Evolutionary conservation across 2,888 invertebrate genomes (phyloP).

Genomic region (Megaustenia siamemsis): DNA sequence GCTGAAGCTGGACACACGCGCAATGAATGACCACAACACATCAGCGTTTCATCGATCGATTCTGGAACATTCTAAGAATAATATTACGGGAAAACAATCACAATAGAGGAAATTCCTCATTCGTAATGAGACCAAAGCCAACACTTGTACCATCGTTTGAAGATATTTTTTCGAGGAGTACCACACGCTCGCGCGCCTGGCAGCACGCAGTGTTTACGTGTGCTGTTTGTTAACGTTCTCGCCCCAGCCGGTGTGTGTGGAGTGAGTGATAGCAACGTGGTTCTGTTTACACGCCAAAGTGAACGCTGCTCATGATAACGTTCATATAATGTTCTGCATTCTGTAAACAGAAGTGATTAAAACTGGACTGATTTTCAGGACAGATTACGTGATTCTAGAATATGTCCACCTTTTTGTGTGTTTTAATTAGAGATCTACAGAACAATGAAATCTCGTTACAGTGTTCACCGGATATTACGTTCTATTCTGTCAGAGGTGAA

Average conservation of each 20-base stretch:
- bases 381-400: too few species aligned
- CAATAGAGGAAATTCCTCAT: not conserved
- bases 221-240: not conserved
- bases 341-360: too few species aligned
- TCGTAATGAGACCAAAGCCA: not conserved
- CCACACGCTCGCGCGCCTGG: not conserved
- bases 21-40: not conserved
- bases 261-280: not conserved
- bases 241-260: not conserved
- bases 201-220: not conserved
- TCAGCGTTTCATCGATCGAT: not conserved
- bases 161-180: not conserved
- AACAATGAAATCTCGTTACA: not conserved
- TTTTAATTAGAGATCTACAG: not conserved
- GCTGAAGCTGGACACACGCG: not conserved
- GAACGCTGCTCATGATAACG: not conserved
- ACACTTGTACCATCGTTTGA: not conserved
- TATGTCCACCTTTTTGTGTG: too few species aligned
- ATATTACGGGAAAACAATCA: not conserved
- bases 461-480: not conserved
- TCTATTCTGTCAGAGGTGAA: not conserved
- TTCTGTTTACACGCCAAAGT: not conserved
- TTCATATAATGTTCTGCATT: not conserved
- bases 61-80: not conserved
- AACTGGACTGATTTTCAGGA: too few species aligned